Evolutionary conservation across 2,113 vertebrate species (phyloP).

Genomic region (Seriola quinqueradiata): DNA sequence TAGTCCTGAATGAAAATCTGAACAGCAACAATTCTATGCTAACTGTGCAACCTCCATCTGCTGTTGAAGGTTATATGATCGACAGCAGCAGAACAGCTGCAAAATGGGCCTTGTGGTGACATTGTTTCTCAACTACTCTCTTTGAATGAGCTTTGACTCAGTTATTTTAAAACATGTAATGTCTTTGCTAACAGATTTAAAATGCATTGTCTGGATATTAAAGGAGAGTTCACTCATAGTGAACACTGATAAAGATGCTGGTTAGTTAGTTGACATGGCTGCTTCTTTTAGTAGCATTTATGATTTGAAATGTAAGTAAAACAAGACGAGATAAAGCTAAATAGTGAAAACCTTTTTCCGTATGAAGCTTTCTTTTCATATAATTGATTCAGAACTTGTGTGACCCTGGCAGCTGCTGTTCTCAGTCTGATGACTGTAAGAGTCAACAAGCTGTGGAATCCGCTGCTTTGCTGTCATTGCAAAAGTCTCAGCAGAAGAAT

Average conservation of each 20-base stretch:
- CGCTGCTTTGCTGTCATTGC: slow-evolving; percentile 23
- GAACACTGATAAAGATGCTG: neutral
- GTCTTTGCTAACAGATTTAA: neutral
- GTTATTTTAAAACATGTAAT: neutral
- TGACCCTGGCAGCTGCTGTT: slow-evolving; percentile 33
- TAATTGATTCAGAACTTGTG: slow-evolving; percentile 28
- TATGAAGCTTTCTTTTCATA: neutral
- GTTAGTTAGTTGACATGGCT: neutral
- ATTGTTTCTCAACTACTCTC: too few species aligned
- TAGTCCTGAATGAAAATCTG: too few species aligned
- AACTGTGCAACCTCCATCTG: too few species aligned
- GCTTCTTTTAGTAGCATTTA: neutral
- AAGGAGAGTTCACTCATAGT: neutral
- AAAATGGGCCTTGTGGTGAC: neutral
- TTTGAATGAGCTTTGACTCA: too few species aligned
- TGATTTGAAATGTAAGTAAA: neutral
- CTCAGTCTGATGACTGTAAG: slow-evolving; percentile 30
- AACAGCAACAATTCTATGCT: too few species aligned
- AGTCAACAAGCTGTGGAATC: slow-evolving; percentile 25
- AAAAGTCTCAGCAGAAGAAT: slow-evolving; percentile 25
- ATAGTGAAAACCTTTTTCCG: neutral
- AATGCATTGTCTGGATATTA: neutral
- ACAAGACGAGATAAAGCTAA: neutral
- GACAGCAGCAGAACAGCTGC: neutral
- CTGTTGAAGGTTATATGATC: too few species aligned